Evolutionary conservation across 2,113 vertebrate genomes (phyloP).

Genomic region (Pleuronectes platessa): DNA sequence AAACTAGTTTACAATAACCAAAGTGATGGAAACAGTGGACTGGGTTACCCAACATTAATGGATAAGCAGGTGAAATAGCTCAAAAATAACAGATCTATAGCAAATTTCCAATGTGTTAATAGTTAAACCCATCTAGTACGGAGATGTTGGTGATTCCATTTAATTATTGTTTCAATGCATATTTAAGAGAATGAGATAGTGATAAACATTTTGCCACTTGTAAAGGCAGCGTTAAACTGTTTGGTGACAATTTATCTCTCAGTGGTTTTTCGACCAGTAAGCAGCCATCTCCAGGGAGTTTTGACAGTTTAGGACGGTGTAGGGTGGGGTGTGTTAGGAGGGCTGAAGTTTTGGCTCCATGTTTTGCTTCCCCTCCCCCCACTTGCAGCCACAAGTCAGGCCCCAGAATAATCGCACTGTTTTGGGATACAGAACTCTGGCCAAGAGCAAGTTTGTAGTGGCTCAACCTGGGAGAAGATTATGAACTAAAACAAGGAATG

Average conservation of each 20-base stretch:
- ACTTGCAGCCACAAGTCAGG: slow-evolving; percentile 23
- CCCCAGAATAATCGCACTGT: slow-evolving; percentile 60
- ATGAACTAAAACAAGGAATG: slow-evolving; percentile 12
- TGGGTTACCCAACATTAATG: no score
- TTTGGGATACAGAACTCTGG: slow-evolving; percentile 60
- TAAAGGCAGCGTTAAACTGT: no score
- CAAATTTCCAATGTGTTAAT: no score
- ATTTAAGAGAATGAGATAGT: no score
- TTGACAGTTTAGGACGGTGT: slow-evolving; percentile 67
- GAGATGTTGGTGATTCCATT: no score
- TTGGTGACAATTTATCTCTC: not conserved
- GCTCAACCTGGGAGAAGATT: slow-evolving; percentile 8
- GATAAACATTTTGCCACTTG: no score
- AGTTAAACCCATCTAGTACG: no score
- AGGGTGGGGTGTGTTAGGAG: not conserved
- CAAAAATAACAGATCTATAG: no score
- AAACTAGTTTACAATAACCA: not conserved
- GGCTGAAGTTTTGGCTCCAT: slow-evolving; percentile 32
- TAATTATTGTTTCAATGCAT: no score
- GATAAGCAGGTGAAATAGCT: no score
- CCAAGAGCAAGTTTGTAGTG: slow-evolving; percentile 53
- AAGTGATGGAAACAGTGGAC: not conserved
- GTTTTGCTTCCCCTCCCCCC: slow-evolving; percentile 61
- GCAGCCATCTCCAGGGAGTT: slow-evolving; percentile 37
- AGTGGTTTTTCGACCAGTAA: not conserved